phyloP scores from a whole-genome alignment of 1,140 invertebrate genomes.

The Hypothenemus hampei region DNA sequence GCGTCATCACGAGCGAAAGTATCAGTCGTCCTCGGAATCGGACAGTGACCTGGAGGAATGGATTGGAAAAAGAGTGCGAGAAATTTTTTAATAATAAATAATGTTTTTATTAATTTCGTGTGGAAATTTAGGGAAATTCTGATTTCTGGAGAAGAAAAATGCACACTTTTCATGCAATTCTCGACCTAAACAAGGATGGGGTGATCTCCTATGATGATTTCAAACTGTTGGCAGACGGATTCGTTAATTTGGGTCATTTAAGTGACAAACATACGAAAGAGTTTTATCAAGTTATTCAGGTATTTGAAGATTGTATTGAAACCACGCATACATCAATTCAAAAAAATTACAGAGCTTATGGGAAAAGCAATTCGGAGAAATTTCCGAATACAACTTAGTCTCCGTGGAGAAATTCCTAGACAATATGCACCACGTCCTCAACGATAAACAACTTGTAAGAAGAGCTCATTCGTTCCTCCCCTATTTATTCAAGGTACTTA shows the following conservation, averaged over 20 bases:
- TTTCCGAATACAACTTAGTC: slow-evolving; percentile 72
- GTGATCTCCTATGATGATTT: slow-evolving; percentile 78
- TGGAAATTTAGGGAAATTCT: slow-evolving; percentile 60
- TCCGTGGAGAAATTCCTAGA: slow-evolving; percentile 73
- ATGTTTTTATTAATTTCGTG: background rate
- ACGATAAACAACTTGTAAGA: slow-evolving; percentile 65
- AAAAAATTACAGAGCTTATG: slow-evolving; percentile 57
- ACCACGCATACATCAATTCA: too few relatives aligned
- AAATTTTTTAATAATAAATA: background rate
- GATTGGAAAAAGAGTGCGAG: slow-evolving; percentile 37
- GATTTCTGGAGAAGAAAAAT: slow-evolving; percentile 87
- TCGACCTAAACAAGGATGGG: slow-evolving; percentile 82
- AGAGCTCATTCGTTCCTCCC: slow-evolving; percentile 71
- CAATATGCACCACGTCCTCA: slow-evolving; percentile 74
- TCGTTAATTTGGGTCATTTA: slow-evolving; percentile 67
- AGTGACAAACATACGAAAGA: slow-evolving; percentile 56
- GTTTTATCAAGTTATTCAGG: slow-evolving; percentile 61
- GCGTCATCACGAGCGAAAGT: slow-evolving; percentile 25
- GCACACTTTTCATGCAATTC: slow-evolving; percentile 71
- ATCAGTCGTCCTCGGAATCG: slow-evolving; percentile 35
- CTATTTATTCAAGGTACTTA: slow-evolving; percentile 75
- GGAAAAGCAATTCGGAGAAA: slow-evolving; percentile 78
- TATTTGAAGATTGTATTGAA: slow-evolving; percentile 37
- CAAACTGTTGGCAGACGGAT: slow-evolving; percentile 64
- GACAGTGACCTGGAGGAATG: slow-evolving; percentile 40